phyloP scores from a whole-genome alignment of 37 sponge, comb jelly and placozoan genomes.

The Beroe forskalii region DNA sequence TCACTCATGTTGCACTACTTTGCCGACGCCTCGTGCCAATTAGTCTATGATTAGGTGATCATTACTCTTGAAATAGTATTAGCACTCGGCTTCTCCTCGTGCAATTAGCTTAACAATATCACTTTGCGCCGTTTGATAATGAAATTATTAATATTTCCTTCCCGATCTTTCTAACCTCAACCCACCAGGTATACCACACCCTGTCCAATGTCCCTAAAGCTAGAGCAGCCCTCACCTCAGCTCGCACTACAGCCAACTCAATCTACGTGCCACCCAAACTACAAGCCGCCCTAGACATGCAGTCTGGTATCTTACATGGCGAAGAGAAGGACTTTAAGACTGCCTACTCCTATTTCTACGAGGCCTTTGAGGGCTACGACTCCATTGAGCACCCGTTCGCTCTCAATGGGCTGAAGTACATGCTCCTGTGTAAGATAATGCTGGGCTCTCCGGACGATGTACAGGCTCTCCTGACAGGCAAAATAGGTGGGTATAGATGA shows the following conservation, averaged over 20 bases:
- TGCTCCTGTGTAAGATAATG: constrained; percentile 99
- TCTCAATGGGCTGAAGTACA: constrained; percentile 87
- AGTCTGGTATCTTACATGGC: constrained; percentile 86
- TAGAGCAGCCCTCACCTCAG: constrained; percentile 94
- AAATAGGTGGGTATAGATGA: constrained; percentile 71
- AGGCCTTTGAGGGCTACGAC: constrained; percentile 95
- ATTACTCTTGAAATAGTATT: too few species aligned
- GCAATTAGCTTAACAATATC: too few species aligned
- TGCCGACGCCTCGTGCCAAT: too few species aligned
- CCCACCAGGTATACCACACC: constrained; percentile 78
- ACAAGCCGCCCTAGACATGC: constrained; percentile 69
- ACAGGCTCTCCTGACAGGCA: constrained; percentile 84
- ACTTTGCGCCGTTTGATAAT: too few species aligned
- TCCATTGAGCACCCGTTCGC: constrained; percentile 81
- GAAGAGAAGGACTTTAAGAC: constrained; percentile 98
- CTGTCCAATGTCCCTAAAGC: constrained; percentile 83
- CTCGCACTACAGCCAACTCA: constrained; percentile 96
- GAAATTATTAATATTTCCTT: too few species aligned
- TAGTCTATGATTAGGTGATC: too few species aligned
- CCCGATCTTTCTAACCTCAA: too few species aligned
- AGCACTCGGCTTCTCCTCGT: too few species aligned
- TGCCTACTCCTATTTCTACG: constrained; percentile 95
- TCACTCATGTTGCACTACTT: too few species aligned
- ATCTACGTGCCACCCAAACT: constrained; percentile 98
- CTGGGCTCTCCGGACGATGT: constrained; percentile 89